phyloP scores from a whole-genome alignment of 2,797 vertebrate genomes.

The Pseudochaenichthys georgianus region DNA sequence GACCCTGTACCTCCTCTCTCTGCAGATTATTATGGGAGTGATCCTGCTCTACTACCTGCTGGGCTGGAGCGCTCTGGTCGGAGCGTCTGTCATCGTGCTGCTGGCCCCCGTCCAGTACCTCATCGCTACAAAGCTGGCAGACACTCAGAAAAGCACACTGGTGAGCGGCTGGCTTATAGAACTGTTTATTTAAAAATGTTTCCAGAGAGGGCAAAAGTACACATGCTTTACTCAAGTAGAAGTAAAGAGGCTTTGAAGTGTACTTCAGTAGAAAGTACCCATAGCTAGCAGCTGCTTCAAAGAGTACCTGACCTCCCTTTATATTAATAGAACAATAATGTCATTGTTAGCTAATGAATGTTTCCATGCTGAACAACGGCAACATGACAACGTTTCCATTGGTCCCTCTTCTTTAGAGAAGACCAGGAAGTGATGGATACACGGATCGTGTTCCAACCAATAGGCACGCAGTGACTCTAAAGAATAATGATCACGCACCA shows the following conservation, averaged over 20 bases:
- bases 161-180: slow-evolving; percentile 79
- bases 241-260: no score
- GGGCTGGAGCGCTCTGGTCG: slow-evolving; percentile 90
- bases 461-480: rapidly evolving
- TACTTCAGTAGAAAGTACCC: no score
- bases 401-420: rapidly evolving
- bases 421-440: no score
- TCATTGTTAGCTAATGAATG: no score
- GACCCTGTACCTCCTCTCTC: neutral
- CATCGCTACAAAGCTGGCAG: slow-evolving; percentile 96
- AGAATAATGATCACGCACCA: no score
- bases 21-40: slow-evolving; percentile 98
- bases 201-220: no score
- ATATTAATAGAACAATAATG: no score
- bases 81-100: slow-evolving; percentile 94
- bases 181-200: neutral
- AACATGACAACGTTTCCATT: no score
- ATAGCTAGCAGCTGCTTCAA: no score
- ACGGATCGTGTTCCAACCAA: rapidly evolving
- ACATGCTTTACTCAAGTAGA: no score
- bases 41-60: slow-evolving; percentile 93
- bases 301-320: no score
- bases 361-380: no score
- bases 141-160: slow-evolving; percentile 95
- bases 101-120: slow-evolving; percentile 96